Conservation (phyloP, 2,797 vertebrate species). For the Cossypha caffra region DNA sequence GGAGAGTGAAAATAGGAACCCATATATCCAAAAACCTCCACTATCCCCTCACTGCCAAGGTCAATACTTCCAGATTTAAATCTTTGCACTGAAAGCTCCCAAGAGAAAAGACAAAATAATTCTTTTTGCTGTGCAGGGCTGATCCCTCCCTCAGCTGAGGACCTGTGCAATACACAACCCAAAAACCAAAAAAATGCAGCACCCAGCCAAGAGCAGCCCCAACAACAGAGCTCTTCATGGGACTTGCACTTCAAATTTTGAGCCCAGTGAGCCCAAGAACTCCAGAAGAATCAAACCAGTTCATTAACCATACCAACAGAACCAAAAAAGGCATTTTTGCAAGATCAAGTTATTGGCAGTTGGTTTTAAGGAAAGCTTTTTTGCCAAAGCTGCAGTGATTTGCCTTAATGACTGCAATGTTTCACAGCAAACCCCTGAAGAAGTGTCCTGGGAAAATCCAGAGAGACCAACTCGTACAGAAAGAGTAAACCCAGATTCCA, state of each 20-base stretch:
- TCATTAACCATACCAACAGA: neutral
- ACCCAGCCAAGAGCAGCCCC: neutral
- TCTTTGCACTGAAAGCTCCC: neutral
- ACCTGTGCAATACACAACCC: neutral
- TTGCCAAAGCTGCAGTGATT: neutral
- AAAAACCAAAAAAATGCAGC: neutral
- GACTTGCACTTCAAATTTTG: neutral
- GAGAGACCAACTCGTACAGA: fast-evolving
- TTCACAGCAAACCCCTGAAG: neutral
- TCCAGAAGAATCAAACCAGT: neutral
- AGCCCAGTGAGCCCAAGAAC: neutral
- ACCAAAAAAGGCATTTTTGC: neutral
- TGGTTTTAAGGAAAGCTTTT: neutral
- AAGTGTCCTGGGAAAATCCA: no score
- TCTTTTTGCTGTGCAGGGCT: neutral
- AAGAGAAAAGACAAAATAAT: neutral
- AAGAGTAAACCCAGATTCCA: neutral
- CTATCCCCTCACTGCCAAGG: neutral
- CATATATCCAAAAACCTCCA: neutral
- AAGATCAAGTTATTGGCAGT: neutral
- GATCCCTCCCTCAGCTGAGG: neutral
- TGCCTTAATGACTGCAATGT: neutral
- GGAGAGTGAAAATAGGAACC: neutral
- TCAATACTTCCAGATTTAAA: neutral
- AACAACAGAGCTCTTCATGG: neutral